phyloP scores from a whole-genome alignment of 2,113 vertebrate genomes.

The Gambusia affinis region DNA sequence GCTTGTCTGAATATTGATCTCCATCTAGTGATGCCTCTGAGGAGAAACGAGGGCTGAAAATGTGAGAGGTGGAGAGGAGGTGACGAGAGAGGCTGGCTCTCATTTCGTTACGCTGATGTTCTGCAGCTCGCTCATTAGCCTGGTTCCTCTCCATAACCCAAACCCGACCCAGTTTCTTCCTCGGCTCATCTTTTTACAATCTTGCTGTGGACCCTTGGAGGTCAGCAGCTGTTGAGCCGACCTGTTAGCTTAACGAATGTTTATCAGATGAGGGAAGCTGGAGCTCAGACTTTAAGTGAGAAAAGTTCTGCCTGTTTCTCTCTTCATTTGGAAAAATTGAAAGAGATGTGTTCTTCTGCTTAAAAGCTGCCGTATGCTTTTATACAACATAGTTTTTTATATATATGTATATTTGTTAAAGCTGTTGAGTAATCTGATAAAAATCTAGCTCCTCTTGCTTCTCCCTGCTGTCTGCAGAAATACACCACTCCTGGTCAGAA shows the following conservation, averaged over 20 bases:
- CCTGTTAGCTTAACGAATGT: constrained; percentile 40
- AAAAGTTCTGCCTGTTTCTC: neutral
- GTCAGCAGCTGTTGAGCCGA: constrained; percentile 42
- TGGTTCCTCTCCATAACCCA: neutral
- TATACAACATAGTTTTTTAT: too few relatives aligned
- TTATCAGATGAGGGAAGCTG: constrained; percentile 30
- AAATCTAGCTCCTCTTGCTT: too few relatives aligned
- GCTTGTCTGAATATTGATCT: constrained; percentile 72
- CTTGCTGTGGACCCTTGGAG: neutral
- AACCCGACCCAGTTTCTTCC: neutral
- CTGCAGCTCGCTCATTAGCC: constrained; percentile 29
- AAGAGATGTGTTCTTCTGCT: too few relatives aligned
- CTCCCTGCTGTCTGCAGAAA: too few relatives aligned
- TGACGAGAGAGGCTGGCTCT: constrained; percentile 17
- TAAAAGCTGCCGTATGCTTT: too few relatives aligned
- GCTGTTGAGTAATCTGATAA: too few relatives aligned
- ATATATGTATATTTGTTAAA: too few relatives aligned
- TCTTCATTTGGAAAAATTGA: too few relatives aligned
- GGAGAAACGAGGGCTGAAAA: constrained; percentile 52
- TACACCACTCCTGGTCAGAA: too few relatives aligned
- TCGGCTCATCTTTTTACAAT: neutral
- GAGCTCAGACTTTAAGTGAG: neutral
- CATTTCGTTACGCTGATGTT: constrained; percentile 34
- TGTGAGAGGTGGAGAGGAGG: constrained; percentile 13
- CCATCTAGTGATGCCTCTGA: constrained; percentile 62